These are phyloP conservation scores for Montipora cactus DNA, from an alignment of 64 coral and sea anemone genomes.

Conservation along the genomic window DNA sequence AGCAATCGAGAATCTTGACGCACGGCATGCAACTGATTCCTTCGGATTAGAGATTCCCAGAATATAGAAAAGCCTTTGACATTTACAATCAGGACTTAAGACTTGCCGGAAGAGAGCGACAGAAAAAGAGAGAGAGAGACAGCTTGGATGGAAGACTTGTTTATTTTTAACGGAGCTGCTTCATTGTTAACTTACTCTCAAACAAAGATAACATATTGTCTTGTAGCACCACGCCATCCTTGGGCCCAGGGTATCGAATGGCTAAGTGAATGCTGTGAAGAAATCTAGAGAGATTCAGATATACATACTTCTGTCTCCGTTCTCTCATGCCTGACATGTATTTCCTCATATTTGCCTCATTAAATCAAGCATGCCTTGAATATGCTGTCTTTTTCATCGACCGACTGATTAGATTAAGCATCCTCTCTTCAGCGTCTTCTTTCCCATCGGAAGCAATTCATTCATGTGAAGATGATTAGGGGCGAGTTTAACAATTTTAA, in stretches of 20 bases:
- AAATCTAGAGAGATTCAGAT: neutral
- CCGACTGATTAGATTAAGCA: neutral
- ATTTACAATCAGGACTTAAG: neutral
- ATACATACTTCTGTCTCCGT: neutral
- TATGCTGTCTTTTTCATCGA: neutral
- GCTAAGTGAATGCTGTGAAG: neutral
- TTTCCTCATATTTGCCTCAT: neutral
- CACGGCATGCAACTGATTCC: neutral
- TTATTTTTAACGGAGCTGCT: slow-evolving; percentile 16
- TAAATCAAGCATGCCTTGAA: neutral
- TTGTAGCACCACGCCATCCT: neutral
- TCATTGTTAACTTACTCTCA: neutral
- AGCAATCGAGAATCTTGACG: neutral
- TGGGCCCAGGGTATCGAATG: slow-evolving; percentile 3
- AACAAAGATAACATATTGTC: slow-evolving; percentile 30
- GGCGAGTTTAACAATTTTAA: neutral
- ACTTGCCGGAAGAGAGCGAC: neutral
- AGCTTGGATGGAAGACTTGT: neutral
- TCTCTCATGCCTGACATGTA: neutral
- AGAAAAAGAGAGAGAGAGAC: neutral
- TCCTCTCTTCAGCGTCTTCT: neutral
- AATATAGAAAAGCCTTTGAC: neutral
- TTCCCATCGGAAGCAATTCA: neutral
- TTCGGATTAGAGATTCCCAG: neutral
- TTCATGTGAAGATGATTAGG: no score